Conservation (phyloP, 2,797 vertebrate genomes). For the Lacerta bilineata region DNA sequence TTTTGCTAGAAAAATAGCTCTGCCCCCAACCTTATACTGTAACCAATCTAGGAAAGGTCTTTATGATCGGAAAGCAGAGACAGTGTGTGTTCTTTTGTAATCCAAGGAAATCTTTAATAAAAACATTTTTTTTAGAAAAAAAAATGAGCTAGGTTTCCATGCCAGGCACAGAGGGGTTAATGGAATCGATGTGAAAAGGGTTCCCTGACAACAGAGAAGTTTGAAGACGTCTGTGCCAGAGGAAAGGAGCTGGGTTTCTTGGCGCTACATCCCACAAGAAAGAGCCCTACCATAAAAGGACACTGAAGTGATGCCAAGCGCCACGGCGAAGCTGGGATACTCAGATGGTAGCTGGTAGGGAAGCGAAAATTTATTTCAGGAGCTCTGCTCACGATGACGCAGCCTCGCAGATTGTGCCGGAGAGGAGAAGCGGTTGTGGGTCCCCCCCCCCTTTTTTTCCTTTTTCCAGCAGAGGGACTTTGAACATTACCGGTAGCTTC, state of each 20-base stretch:
- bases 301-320: slow-evolving; percentile 25
- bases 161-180: not conserved
- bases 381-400: slow-evolving; percentile 45
- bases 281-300: slow-evolving; percentile 67
- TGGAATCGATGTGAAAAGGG: too few relatives aligned
- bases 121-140: too few relatives aligned
- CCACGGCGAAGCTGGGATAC: slow-evolving; percentile 62
- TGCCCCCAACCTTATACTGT: too few relatives aligned
- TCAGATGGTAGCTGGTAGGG: slow-evolving; percentile 69
- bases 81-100: too few relatives aligned
- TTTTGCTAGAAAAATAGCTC: too few relatives aligned
- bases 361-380: slow-evolving; percentile 72
- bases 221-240: not conserved
- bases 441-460: too few relatives aligned
- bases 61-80: too few relatives aligned
- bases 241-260: slow-evolving; percentile 40
- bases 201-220: not conserved
- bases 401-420: slow-evolving; percentile 33
- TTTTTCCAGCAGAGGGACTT: slow-evolving; percentile 24
- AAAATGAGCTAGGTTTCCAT: not conserved
- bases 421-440: slow-evolving; percentile 43
- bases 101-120: too few relatives aligned
- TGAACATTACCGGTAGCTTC: not conserved
- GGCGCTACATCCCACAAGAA: not conserved
- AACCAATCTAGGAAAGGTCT: too few relatives aligned